Base-by-base conservation (phyloP, 2,113 vertebrate genomes). In the Sclerurus mexicanus region DNA sequence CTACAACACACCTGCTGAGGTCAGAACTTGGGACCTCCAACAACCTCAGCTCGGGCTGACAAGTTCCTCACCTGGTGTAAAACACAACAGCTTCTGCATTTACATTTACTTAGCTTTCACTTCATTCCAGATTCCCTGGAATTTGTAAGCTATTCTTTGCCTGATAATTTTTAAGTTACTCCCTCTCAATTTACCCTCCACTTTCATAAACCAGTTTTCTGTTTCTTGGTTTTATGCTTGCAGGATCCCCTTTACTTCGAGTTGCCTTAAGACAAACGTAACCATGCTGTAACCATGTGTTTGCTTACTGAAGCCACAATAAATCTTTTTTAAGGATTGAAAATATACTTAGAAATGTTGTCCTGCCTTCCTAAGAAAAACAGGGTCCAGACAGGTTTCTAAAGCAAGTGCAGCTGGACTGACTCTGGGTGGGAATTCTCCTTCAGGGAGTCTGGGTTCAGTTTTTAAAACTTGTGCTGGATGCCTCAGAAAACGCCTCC, bases 401-500 rank as follows among this genome's bases (percentile, higher is more conserved):
- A 94, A 85, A 94, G 44, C 71, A 93, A 95, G 80, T 66, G 49
- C 87, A 93, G 93, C 87, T 96, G 66, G 47, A 87, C 58, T 63
- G 5, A 53, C 15, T 66, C 66, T 39, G 71, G 77, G 84, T 87
- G 93, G 91, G 85, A 87, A 62, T 66, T 96, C 78, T 95, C 73
- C 80, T 85, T 72, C 72, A 44, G 77, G 64, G 14, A 85, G 49
- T 62, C 93, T 87, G 73, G 84, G 56, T 92, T 92, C 53, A 60
- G 53, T 89, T 85, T 63, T 50, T 31, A 64, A 60, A 87, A 40
- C 68, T 72, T 64, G 16, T 22, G 53, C 62, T 90, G 31, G 17
- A 68, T 73, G n/a, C n/a, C n/a, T 83, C 58, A 40, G 40, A 79
- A 90, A 79, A 53, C 14, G 37, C 28, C 37, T 91, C 66, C 28